A percentile compares a stretch with the other conserved stretches of the same genome.
Evolutionary conservation across 2,113 vertebrate genomes (phyloP).

Genomic region (Aspiorhynchus laticeps): DNA sequence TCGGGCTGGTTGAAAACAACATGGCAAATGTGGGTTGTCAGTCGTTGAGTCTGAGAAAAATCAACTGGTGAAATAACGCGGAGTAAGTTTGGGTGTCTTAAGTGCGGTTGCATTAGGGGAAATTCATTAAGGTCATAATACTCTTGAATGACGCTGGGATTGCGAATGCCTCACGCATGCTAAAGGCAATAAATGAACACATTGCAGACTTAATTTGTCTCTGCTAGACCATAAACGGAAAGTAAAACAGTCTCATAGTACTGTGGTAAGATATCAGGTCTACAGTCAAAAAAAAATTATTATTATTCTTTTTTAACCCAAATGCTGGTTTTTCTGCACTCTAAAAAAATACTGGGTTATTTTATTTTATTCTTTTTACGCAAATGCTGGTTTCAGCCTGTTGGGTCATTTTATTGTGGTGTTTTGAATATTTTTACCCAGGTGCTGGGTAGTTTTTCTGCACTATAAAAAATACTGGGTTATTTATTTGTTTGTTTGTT

Average conservation of each 20-base stretch:
- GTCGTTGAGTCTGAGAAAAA: background rate
- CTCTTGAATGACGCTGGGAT: background rate
- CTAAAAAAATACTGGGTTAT: too few species aligned
- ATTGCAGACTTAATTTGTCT: background rate
- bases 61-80: background rate
- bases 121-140: background rate
- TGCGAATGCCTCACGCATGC: background rate
- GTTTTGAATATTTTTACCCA: too few species aligned
- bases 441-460: too few species aligned
- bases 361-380: too few species aligned
- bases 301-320: too few species aligned
- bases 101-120: background rate
- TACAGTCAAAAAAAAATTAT: too few species aligned
- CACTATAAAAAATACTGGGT: too few species aligned
- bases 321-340: too few species aligned
- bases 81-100: background rate
- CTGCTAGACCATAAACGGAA: background rate
- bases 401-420: too few species aligned
- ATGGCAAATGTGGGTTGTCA: background rate
- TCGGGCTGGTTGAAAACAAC: background rate
- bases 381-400: too few species aligned
- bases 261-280: background rate
- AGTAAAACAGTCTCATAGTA: background rate
- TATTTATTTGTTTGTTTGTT: too few species aligned
- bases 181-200: conserved; percentile 5